Evolutionary conservation across 1,140 invertebrate species (phyloP), one percentile per base, ranked within the genome.

Genomic region (Nephila pilipes): DNA sequence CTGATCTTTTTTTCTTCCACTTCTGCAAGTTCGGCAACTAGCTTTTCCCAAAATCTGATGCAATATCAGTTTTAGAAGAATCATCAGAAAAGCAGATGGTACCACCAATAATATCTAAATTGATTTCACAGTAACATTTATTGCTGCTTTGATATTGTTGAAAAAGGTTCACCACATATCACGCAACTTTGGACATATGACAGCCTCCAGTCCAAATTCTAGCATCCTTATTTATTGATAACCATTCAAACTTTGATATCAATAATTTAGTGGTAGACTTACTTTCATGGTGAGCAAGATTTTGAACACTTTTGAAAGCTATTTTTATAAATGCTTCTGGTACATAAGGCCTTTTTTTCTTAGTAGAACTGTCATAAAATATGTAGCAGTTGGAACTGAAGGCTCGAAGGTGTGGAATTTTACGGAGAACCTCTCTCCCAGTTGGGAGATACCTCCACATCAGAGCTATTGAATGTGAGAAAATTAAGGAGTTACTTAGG

Each of bases 331-430:
- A 63, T 75, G 22, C 4, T 46, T 79, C 18, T 22, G 90, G 80
- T 2, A 94, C 54, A 81, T 58, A 94, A n/a, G 89, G 92, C 29
- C 81, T 25, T n/a, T n/a, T n/a, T n/a, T n/a, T n/a, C n/a, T n/a
- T n/a, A n/a, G n/a, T n/a, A n/a, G n/a, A n/a, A n/a, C 32, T 20
- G 38, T 94, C 87, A 80, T 75, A 94, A 65, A 38, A 10, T 0
- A 94, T 8, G 1, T 8, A 1, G 4, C n/a, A 29, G 22, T 75
- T 25, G n/a, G 1, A 29, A 57, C 18, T 12, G 10, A 60, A 55
- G 29, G 85, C 16, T 22, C 18, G 12, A 25, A 65, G n/a, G n/a
- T n/a, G n/a, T n/a, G n/a, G n/a, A n/a, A n/a, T n/a, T n/a, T n/a
- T n/a, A n/a, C n/a, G n/a, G n/a, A n/a, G n/a, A n/a, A n/a, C n/a